Conservation (phyloP, 2,888 invertebrate genomes). For the Drosophila crucigera region DNA sequence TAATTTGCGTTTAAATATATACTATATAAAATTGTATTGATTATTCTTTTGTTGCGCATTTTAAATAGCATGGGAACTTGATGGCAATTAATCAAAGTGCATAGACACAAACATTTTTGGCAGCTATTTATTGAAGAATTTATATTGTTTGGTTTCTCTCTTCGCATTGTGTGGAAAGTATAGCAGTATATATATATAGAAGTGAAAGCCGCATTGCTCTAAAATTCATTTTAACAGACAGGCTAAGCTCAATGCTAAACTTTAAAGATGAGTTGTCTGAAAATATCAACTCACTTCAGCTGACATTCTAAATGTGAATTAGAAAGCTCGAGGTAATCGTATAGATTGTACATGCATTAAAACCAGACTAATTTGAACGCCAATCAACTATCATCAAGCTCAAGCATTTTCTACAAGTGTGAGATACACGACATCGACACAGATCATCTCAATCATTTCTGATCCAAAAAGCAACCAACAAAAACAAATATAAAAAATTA, state of each 20-base stretch:
- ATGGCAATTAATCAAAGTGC: conserved; percentile 76
- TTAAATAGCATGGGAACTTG: conserved; percentile 71
- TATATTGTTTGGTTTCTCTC: conserved; percentile 30
- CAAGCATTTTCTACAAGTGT: conserved; percentile 69
- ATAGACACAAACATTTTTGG: conserved; percentile 36
- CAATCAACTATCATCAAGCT: conserved; percentile 69
- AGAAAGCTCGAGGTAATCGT: conserved; percentile 32
- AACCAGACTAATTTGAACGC: conserved; percentile 46
- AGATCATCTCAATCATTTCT: conserved; percentile 47
- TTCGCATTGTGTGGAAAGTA: conserved; percentile 26
- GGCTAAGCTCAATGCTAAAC: background rate
- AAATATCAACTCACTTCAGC: background rate
- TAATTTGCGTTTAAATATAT: conserved; percentile 13
- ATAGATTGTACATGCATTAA: conserved; percentile 36
- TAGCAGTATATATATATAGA: too few species aligned
- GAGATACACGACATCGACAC: conserved; percentile 57
- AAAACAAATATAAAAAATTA: conserved; percentile 8
- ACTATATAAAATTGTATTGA: conserved; percentile 43
- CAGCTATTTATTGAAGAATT: conserved; percentile 32
- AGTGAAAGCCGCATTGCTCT: conserved; percentile 11
- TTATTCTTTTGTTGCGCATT: conserved; percentile 70
- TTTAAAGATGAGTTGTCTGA: conserved; percentile 14
- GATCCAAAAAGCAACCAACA: conserved; percentile 18
- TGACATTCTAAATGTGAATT: conserved; percentile 44
- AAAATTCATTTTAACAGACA: background rate